Percentiles rank a stretch among this genome's conserved stretches.
phyloP scores from a whole-genome alignment of 2,888 invertebrate species.

The Apamea sordens region DNA sequence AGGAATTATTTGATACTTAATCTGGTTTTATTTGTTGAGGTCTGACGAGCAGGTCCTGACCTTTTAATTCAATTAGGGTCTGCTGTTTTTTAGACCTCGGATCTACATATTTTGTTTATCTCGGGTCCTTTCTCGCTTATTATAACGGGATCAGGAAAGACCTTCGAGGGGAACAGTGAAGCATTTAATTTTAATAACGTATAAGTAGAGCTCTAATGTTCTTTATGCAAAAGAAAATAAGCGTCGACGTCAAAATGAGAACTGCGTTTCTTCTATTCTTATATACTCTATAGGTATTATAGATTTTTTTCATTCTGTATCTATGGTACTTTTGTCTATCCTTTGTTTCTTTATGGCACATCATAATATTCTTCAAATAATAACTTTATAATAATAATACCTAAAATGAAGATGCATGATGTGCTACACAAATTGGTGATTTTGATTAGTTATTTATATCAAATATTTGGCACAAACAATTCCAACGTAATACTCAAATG shows the following conservation, averaged over 20 bases:
- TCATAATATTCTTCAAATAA: background rate
- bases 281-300: background rate
- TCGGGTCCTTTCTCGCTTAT: conserved; percentile 32
- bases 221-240: background rate
- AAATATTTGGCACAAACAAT: conserved; percentile 34
- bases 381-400: background rate
- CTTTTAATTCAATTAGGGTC: conserved; percentile 44
- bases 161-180: background rate
- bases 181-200: conserved; percentile 19
- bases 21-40: conserved; percentile 50
- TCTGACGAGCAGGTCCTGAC: conserved; percentile 23
- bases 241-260: background rate
- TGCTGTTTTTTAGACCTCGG: conserved; percentile 25
- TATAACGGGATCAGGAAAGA: conserved; percentile 18
- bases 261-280: background rate
- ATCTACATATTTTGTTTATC: conserved; percentile 42
- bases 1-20: conserved; percentile 43
- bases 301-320: background rate
- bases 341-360: background rate
- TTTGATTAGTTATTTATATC: background rate
- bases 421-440: background rate
- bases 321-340: background rate
- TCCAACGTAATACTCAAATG: conserved; percentile 14
- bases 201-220: background rate
- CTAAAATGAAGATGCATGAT: background rate